Evolutionary conservation across 2,797 vertebrate species (phyloP).

Genomic region (Propithecus deckenii): DNA sequence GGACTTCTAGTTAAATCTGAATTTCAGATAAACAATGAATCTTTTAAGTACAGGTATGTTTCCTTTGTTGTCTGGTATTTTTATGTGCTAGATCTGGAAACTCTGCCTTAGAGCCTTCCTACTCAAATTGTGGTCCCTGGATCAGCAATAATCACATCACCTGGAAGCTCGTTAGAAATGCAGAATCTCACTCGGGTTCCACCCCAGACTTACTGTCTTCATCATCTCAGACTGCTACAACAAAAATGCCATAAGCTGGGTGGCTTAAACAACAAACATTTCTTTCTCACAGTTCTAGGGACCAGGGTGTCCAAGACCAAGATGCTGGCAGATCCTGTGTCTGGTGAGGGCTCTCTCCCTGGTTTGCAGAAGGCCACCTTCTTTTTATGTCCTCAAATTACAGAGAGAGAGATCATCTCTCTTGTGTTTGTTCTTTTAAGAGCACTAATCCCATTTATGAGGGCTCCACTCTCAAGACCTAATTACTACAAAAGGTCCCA

Average conservation of each 20-base stretch:
- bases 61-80: neutral
- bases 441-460: neutral
- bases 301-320: neutral
- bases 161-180: neutral
- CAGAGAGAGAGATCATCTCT: neutral
- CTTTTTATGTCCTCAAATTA: neutral
- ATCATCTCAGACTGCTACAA: neutral
- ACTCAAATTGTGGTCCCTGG: neutral
- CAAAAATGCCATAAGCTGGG: neutral
- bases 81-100: neutral
- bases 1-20: neutral
- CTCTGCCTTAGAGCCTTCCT: neutral
- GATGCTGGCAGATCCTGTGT: neutral
- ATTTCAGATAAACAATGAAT: neutral
- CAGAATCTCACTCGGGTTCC: neutral
- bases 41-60: neutral
- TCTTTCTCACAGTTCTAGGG: neutral
- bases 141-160: neutral
- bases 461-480: neutral
- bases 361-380: neutral
- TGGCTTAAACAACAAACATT: neutral
- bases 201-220: neutral
- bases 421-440: neutral
- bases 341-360: neutral
- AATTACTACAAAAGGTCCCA: neutral